Conservation (phyloP, 2,113 vertebrate genomes). For the Macquaria ambigua region DNA sequence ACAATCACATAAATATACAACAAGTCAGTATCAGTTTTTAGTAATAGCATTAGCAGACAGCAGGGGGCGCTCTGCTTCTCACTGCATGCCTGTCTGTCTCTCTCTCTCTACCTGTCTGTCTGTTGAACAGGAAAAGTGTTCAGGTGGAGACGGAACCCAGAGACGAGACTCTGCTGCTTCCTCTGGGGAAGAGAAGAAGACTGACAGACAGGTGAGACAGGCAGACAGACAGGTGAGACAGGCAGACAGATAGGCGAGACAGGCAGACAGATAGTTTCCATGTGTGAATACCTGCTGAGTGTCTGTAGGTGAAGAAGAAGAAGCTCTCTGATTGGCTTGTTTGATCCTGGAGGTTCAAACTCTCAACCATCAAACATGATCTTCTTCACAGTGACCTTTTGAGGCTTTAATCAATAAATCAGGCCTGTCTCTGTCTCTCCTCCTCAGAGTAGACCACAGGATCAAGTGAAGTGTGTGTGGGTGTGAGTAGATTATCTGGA, state of each 20-base stretch:
- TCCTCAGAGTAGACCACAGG: conserved; percentile 29
- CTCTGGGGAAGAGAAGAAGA: conserved; percentile 61
- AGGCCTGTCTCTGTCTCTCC: background rate
- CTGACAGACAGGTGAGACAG: conserved; percentile 52
- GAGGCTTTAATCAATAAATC: background rate
- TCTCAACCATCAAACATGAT: background rate
- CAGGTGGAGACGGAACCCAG: conserved; percentile 35
- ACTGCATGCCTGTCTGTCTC: too few species aligned
- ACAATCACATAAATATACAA: too few species aligned
- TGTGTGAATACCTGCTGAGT: too few species aligned
- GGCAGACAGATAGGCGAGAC: background rate
- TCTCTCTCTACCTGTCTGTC: background rate
- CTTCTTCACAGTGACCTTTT: background rate
- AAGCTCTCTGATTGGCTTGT: conserved; percentile 27
- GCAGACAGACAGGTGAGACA: background rate
- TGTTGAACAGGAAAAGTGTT: conserved; percentile 32
- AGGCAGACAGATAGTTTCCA: background rate
- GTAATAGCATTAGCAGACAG: background rate
- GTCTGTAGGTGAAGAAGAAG: background rate
- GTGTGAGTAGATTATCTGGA: conserved; percentile 25
- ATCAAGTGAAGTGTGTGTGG: background rate
- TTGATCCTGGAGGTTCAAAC: background rate
- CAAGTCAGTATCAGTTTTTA: too few species aligned
- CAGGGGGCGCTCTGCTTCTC: background rate
- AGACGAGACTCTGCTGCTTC: conserved; percentile 36